These are phyloP conservation scores for Podargus strigoides DNA, from an alignment of 2,797 vertebrate species.

Conservation along the genomic window DNA sequence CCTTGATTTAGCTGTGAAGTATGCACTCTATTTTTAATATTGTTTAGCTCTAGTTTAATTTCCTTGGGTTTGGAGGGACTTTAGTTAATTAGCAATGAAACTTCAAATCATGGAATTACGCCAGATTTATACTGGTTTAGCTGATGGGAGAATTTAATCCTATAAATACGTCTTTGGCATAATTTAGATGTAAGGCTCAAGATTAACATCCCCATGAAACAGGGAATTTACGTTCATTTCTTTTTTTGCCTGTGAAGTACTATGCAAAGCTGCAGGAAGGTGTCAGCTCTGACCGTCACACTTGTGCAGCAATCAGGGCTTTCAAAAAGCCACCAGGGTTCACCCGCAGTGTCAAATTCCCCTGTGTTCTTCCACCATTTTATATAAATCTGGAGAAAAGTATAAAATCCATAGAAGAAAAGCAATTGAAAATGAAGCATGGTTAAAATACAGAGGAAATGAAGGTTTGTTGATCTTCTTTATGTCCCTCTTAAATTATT, in stretches of 20 bases:
- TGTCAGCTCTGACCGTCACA: neutral
- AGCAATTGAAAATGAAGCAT: neutral
- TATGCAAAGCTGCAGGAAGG: neutral
- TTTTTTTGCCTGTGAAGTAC: neutral
- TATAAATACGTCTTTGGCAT: slow-evolving; percentile 4
- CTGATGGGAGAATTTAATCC: neutral
- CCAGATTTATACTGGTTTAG: slow-evolving; percentile 17
- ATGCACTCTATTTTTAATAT: neutral
- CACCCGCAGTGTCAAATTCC: neutral
- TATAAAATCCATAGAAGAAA: neutral
- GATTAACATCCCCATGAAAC: neutral
- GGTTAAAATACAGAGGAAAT: neutral
- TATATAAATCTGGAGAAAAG: neutral
- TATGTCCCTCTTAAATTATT: neutral
- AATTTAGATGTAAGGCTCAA: slow-evolving; percentile 29
- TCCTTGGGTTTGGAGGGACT: neutral
- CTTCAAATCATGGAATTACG: neutral
- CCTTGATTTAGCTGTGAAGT: neutral
- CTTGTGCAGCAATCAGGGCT: neutral
- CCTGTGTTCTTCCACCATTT: neutral
- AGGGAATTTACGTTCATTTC: neutral
- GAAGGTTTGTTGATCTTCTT: neutral
- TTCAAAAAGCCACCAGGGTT: neutral
- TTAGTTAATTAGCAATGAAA: slow-evolving; percentile 1
- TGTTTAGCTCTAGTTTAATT: neutral